Evolutionary conservation across 2,797 vertebrate genomes (phyloP), one percentile per base, ranked within the genome.

Genomic region (Gastrophryne carolinensis): DNA sequence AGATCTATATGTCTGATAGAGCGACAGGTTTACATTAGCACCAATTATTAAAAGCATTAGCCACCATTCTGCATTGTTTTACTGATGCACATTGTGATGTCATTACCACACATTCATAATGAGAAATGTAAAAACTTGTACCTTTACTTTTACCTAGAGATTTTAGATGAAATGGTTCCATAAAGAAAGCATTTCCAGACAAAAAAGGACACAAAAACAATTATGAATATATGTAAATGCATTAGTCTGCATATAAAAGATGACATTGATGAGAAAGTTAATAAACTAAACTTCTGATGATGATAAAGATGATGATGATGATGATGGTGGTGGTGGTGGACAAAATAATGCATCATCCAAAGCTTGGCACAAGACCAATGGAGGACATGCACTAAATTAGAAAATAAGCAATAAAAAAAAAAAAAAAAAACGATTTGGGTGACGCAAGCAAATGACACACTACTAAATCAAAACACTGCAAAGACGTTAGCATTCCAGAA

Each of bases 101-200:
- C 54, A 79, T 50, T 83, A 63, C 82, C 72, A 87, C 64, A 87
- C n/a, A 79, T 82, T 83, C 82, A 82, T 57, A 75, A 82, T 53
- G 32, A 82, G 87, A 86, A 86, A 88, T 80, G 86, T 89, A 86
- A 87, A 92, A 80, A 86, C 89, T 81, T 89, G 90, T 98, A 98
- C 96, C 97, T 98, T 98, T 98, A 93, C 86, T 97, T 98, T 97
- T 96, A 97, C 96, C 97, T 98, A 98, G 93, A 87, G 87, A 89
- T 92, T 68, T 94, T 92, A 9, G 95, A 93, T 97, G 95, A 91
- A 95, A 98, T 98, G 95, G 88, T 91, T 95, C 97, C 97, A 95
- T 95, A 93, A 94, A 94, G 95, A 94, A 95, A 96, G 93, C 93
- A 90, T 93, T 93, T 93, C 94, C 95, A 94, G 90, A 96, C 92